Conservation (phyloP, 2,797 vertebrate genomes). For the Chelonia mydas region DNA sequence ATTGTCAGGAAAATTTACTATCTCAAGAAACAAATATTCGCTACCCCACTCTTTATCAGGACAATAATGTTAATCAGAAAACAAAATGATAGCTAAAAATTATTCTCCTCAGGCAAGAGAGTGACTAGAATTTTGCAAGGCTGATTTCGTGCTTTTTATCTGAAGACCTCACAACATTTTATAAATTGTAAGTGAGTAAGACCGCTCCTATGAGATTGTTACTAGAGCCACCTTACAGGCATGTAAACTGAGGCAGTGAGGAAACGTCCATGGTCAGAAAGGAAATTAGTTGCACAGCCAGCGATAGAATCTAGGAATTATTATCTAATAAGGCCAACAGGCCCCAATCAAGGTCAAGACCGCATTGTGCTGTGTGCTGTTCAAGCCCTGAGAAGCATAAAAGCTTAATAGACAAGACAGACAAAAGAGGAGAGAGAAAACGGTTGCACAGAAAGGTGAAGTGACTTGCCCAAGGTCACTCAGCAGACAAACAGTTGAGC, state of each 20-base stretch:
- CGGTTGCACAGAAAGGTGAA: not conserved
- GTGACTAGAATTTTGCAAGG: not conserved
- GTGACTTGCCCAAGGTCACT: not conserved
- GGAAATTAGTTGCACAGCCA: not conserved
- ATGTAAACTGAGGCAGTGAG: not conserved
- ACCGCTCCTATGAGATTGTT: not conserved
- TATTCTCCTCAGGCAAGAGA: not conserved
- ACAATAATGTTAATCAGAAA: not conserved
- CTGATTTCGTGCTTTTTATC: not conserved
- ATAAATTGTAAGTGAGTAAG: not conserved
- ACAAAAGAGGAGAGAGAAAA: not conserved
- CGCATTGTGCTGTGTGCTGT: not conserved
- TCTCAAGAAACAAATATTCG: not conserved
- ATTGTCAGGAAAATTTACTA: not conserved
- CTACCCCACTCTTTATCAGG: not conserved
- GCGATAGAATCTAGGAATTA: not conserved
- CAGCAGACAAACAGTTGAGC: not conserved
- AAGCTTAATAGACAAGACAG: not conserved
- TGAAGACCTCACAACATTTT: not conserved
- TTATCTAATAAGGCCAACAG: not conserved
- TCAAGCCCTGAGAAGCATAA: not conserved
- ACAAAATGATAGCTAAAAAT: not conserved
- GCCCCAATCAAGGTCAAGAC: not conserved
- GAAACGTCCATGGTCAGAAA: not conserved
- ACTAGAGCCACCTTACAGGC: not conserved